phyloP scores from a whole-genome alignment of 2,113 vertebrate genomes.

The Pomatostomus ruficeps region DNA sequence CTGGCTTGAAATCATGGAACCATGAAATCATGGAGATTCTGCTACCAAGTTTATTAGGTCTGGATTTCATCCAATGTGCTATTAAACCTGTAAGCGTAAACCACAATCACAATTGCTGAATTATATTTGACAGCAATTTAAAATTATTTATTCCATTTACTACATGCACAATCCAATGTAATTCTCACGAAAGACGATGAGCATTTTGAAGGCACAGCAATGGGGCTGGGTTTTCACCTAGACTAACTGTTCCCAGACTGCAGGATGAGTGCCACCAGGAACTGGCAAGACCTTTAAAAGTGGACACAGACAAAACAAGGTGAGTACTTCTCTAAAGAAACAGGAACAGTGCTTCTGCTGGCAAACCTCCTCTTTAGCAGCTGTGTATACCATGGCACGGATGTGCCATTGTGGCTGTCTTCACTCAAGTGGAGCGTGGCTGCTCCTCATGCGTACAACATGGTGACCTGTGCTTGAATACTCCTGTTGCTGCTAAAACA shows the following conservation, averaged over 20 bases:
- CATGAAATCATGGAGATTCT: not conserved
- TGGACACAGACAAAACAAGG: not conserved
- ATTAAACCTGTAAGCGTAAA: not conserved
- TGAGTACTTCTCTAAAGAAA: not conserved
- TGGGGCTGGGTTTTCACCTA: not conserved
- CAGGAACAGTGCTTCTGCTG: not conserved
- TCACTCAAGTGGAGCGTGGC: fast-evolving
- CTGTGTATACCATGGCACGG: fast-evolving
- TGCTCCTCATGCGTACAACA: fast-evolving
- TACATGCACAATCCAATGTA: not conserved
- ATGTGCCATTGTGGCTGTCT: fast-evolving
- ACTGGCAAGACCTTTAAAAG: not conserved
- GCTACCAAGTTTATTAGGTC: not conserved
- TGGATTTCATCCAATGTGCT: not conserved
- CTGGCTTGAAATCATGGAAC: not conserved
- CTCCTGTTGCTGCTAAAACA: not conserved
- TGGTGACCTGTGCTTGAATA: not conserved
- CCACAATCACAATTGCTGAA: not conserved
- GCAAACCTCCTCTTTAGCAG: not conserved
- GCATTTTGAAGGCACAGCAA: not conserved
- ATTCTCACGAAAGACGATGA: not conserved
- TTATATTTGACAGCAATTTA: not conserved
- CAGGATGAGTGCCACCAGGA: not conserved
- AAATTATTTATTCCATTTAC: not conserved
- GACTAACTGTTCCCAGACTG: not conserved